A percentile compares a stretch with the other conserved stretches of the same genome.
These are phyloP conservation scores for Drosophila ananassae DNA, from an alignment of 1,140 invertebrate genomes.

Conservation along the genomic window DNA sequence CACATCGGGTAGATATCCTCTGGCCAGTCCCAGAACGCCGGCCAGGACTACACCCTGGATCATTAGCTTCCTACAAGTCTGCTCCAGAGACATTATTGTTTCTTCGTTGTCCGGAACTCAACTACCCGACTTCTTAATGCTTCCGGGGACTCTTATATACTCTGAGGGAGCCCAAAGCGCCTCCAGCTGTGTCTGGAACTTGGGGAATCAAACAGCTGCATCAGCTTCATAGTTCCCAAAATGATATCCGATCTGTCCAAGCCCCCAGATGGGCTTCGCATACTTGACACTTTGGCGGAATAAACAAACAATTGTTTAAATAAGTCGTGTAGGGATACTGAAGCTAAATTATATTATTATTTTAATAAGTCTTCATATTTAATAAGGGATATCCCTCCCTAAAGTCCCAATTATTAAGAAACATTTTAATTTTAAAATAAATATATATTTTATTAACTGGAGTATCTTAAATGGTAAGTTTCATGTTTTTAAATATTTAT, in stretches of 20 bases:
- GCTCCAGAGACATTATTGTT: background rate
- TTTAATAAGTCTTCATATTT: too few relatives aligned
- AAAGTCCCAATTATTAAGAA: too few relatives aligned
- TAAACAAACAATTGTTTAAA: background rate
- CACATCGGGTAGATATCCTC: constrained; percentile 57
- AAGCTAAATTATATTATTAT: too few relatives aligned
- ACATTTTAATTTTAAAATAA: too few relatives aligned
- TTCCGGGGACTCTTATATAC: constrained; percentile 17
- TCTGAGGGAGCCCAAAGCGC: too few relatives aligned
- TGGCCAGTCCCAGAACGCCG: constrained; percentile 13
- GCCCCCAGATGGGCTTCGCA: too few relatives aligned
- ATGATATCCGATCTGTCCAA: background rate
- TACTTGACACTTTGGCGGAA: background rate
- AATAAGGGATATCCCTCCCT: too few relatives aligned
- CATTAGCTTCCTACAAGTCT: background rate
- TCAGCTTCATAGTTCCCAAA: constrained; percentile 5
- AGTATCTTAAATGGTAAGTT: too few relatives aligned
- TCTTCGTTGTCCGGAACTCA: background rate
- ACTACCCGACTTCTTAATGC: background rate
- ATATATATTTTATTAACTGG: too few relatives aligned
- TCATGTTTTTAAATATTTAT: background rate
- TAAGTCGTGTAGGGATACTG: background rate
- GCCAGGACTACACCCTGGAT: constrained; percentile 34
- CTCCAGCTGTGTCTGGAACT: background rate
- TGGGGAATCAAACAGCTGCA: constrained; percentile 6